Evolutionary conservation across 2,888 invertebrate species (phyloP), one percentile per base, ranked within the genome.

Genomic region (Cephalotes varians): DNA sequence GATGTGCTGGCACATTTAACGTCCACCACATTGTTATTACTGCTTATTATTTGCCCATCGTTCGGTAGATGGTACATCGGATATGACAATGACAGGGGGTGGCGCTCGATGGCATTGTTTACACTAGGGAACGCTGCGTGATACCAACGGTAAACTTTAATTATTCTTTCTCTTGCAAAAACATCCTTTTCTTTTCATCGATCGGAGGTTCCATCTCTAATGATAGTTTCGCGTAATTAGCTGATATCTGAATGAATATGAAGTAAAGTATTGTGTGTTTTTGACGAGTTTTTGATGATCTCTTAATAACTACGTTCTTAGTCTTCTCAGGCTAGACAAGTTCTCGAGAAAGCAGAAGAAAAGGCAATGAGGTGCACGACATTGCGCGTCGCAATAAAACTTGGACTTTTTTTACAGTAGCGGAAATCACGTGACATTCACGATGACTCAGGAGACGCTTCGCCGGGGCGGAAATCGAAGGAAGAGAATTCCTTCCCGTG

Each of bases 41-140:
- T 72, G 82, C 71, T 87, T 88, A 90, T 90, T 90, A 90, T 87
- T 90, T 90, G 90, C 86, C 83, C 86, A 86, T 85, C 86, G 84
- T 60, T 28, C 58, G 69, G 31, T 76, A 54, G 80, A 67, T 79
- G 65, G 60, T 54, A 54, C 28, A 47, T 64, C 15, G 64, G 21
- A 40, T 34, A 74, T 25, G 49, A 71, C 76, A 73, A 65, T 49
- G 67, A 65, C 69, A 54, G 21, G 21, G 21, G 71, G 44, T 62
- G 71, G 72, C 73, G 80, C 82, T 81, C 72, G 82, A 64, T 76
- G 74, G 60, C 44, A 37, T 79, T 88, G 88, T 89, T 87, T 86
- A 84, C 89, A 83, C 83, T 88, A 74, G 76, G 84, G 64, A 84
- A 51, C 76, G 72, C 80, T 77, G 74, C 72, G 82, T 81, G 80